Conservation (phyloP, 2,113 vertebrate genomes). For the Collichthys lucidus region DNA sequence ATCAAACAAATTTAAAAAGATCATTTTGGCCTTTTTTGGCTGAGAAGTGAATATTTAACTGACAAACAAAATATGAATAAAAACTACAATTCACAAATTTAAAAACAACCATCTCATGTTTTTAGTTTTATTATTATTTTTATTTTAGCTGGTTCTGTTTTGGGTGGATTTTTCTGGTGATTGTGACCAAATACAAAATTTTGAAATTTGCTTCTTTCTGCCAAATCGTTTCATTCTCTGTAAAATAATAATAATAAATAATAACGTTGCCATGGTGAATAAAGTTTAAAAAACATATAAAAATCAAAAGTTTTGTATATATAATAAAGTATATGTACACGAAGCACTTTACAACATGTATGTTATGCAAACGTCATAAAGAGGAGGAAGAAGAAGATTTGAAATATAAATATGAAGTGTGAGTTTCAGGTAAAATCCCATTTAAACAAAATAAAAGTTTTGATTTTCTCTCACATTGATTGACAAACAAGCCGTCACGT, state of each 20-base stretch:
- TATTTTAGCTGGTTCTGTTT: not conserved
- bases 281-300: not conserved
- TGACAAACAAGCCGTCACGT: not conserved
- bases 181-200: conserved; percentile 44
- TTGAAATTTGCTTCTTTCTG: conserved; percentile 27
- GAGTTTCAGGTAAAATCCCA: not conserved
- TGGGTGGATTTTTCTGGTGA: not conserved
- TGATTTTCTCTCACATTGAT: not conserved
- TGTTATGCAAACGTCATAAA: conserved; percentile 56
- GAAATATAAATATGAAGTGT: not conserved
- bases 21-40: not conserved
- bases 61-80: not conserved
- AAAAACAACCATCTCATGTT: not conserved
- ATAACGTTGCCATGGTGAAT: conserved; percentile 18
- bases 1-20: no score
- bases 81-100: not conserved
- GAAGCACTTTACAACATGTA: conserved; percentile 79
- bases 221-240: conserved; percentile 44
- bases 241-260: conserved; percentile 15
- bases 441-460: not conserved
- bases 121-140: no score
- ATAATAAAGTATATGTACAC: conserved; percentile 63
- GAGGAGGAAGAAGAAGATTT: not conserved
- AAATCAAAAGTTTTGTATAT: conserved; percentile 31
- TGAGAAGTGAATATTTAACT: not conserved